Base-by-base conservation (phyloP, 2,113 vertebrate genomes). In the Thinocorus orbignyianus region DNA sequence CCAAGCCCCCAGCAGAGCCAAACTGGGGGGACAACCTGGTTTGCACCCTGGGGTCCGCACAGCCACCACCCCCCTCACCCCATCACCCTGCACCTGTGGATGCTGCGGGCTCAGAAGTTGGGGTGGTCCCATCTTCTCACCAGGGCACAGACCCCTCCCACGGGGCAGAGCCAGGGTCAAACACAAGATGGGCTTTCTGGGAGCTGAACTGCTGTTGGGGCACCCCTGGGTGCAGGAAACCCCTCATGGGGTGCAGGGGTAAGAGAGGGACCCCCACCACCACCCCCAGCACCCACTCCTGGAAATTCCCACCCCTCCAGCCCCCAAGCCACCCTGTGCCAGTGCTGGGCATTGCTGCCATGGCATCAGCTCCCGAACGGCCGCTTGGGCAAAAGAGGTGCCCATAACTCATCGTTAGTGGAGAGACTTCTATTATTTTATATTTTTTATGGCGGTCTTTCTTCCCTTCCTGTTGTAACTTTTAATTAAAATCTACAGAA, bases 401-500 rank as follows among this genome's bases (percentile, higher is more conserved):
- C 41, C 64, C 2, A 19, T 48, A 57, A 80, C 19, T 74, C 84
- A 26, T 8, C 6, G 1, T 28, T 48, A 72, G 52, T 3, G 7
- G 51, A 49, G 71, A 71, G 26, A 51, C 12, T 49, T 25, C 79
- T 73, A 7, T 20, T 77, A 12, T 26, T 20, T 81, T 81, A 79
- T 37, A 49, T 5, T 20, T 81, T 81, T 81, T 37, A 49, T 5
- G 10, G 60, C 35, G 2, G 1, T 60, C 18, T 22, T 49, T 93
- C 80, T 57, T 88, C 44, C 80, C 48, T 81, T 62, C 62, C 65
- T 9, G 2, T 61, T 48, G 81, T 61, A 93, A 92, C 86, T 96
- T 93, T 93, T 97, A 96, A 97, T 96, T 97, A 96, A 96, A 93
- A 92, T 33, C 95, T 89, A 89, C 28, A 35, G 44, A 79, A 91